Evolutionary conservation across 2,888 invertebrate species (phyloP).

Genomic region (Coelogynopora nodosa): DNA sequence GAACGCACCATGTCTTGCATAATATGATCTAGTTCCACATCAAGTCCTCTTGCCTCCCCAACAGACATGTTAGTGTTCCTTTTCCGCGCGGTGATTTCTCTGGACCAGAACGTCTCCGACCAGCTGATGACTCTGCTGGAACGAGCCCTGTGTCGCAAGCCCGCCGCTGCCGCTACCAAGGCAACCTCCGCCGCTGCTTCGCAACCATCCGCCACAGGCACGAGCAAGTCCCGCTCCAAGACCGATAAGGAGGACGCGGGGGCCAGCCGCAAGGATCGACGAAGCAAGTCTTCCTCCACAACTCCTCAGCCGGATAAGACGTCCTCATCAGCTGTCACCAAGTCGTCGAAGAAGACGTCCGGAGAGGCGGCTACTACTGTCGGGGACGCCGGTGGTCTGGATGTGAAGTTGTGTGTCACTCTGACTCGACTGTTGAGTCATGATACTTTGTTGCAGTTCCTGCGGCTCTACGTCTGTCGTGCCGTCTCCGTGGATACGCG

Average conservation of each 20-base stretch:
- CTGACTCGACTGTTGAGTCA: neutral
- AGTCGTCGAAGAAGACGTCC: neutral
- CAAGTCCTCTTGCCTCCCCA: too few relatives aligned
- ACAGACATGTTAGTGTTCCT: conserved; percentile 73
- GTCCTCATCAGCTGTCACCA: neutral
- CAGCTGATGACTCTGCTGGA: conserved; percentile 83
- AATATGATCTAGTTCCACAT: too few relatives aligned
- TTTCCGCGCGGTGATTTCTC: conserved; percentile 72
- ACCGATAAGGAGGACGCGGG: neutral
- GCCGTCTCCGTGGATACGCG: neutral
- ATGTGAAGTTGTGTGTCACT: neutral
- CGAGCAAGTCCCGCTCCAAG: neutral
- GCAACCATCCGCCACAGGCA: neutral
- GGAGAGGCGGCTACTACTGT: neutral
- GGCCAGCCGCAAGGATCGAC: neutral
- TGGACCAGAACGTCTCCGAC: conserved; percentile 84
- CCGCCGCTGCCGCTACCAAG: neutral
- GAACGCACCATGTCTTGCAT: too few relatives aligned
- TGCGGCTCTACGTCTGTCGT: conserved; percentile 29
- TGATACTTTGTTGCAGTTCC: neutral
- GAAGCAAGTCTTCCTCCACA: neutral
- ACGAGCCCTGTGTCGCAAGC: conserved; percentile 66
- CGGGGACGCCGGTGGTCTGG: neutral
- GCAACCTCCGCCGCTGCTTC: neutral
- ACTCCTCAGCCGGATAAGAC: neutral